A percentile compares a stretch with the other conserved stretches of the same genome.
Evolutionary conservation across 2,888 invertebrate genomes (phyloP).

Genomic region (Notodonta ziczac): DNA sequence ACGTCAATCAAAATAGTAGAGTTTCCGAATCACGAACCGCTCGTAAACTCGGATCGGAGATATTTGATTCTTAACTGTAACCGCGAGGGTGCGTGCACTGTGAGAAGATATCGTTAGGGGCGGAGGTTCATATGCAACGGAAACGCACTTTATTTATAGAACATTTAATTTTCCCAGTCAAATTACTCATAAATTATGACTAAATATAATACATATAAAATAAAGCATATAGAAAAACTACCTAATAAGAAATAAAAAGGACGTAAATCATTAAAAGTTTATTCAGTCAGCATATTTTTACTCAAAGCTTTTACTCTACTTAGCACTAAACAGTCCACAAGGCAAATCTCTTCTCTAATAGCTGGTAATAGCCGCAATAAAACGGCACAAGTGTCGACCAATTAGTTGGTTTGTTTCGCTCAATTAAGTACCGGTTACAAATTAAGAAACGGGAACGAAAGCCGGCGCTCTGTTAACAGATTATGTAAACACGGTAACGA

Average conservation of each 20-base stretch:
- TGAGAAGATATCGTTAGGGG: conserved; percentile 17
- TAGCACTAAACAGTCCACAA: not conserved
- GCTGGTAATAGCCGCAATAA: conserved; percentile 16
- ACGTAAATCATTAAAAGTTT: too few species aligned
- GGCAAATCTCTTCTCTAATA: conserved; percentile 8
- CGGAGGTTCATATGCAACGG: conserved; percentile 24
- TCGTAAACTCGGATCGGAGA: conserved; percentile 46
- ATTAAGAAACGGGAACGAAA: conserved; percentile 67
- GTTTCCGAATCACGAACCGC: conserved; percentile 51
- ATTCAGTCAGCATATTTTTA: not conserved
- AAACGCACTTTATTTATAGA: conserved; percentile 7
- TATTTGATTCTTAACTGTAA: conserved; percentile 35
- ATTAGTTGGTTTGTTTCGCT: conserved; percentile 48
- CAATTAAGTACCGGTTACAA: conserved; percentile 71
- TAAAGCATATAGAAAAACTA: too few species aligned
- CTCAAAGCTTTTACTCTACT: not conserved
- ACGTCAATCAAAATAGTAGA: conserved; percentile 26
- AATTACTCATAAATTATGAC: not conserved
- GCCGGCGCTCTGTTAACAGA: conserved; percentile 57
- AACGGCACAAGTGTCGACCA: conserved; percentile 31
- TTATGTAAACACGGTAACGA: conserved; percentile 75
- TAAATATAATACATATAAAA: too few species aligned
- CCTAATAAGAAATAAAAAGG: too few species aligned
- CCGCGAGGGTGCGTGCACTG: conserved; percentile 13
- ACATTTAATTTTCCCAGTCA: too few species aligned